Evolutionary conservation across 2,797 vertebrate genomes (phyloP).

Genomic region (Perodicticus potto): DNA sequence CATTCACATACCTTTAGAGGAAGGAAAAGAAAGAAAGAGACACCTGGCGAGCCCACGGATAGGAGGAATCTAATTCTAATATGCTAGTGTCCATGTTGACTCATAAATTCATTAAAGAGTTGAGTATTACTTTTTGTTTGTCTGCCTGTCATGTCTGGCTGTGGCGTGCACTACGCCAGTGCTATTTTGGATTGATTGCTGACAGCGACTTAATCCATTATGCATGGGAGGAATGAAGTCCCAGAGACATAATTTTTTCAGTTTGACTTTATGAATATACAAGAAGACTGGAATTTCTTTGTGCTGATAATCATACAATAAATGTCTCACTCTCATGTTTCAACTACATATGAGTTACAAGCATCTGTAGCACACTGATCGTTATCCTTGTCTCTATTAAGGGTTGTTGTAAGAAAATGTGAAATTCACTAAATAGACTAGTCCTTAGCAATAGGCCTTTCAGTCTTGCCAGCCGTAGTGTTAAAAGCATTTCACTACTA

Average conservation of each 20-base stretch:
- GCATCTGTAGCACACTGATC: neutral
- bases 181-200: conserved; percentile 77
- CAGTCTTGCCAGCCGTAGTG: neutral
- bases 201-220: conserved; percentile 72
- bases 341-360: conserved; percentile 13
- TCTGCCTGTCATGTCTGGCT: conserved; percentile 58
- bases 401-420: neutral
- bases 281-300: conserved; percentile 68
- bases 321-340: conserved; percentile 68
- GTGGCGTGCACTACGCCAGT: neutral
- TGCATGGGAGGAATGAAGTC: conserved; percentile 56
- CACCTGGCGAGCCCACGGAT: neutral
- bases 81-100: neutral
- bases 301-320: conserved; percentile 41
- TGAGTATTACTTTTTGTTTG: conserved; percentile 72
- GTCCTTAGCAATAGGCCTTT: neutral
- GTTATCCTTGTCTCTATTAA: neutral
- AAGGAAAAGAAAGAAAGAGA: neutral
- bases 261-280: conserved; percentile 67
- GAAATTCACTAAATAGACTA: neutral
- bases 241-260: conserved; percentile 66
- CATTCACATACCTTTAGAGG: conserved; percentile 20
- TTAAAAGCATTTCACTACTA: neutral
- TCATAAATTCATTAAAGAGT: conserved; percentile 57
- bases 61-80: neutral